Conservation (phyloP, 2,797 vertebrate genomes). For the Takifugu rubripes region DNA sequence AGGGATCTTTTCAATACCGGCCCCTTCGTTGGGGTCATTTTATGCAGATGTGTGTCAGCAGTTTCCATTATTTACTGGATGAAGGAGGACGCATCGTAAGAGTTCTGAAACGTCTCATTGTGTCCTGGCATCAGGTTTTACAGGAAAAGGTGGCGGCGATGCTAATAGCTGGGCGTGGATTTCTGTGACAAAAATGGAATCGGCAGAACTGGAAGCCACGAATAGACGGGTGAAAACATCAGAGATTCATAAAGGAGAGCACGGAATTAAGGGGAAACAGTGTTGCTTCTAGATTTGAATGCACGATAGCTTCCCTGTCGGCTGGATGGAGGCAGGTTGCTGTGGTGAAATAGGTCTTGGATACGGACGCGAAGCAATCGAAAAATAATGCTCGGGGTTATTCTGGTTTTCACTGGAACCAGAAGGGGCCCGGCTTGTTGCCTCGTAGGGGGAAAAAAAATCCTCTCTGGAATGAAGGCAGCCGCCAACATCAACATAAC, state of each 20-base stretch:
- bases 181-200: not conserved
- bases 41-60: no score
- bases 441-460: conserved; percentile 41
- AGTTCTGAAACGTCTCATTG: no score
- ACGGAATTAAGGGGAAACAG: not conserved
- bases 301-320: not conserved
- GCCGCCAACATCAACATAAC: conserved; percentile 54
- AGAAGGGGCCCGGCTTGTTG: conserved; percentile 31
- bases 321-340: conserved; percentile 16
- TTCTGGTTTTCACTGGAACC: conserved; percentile 19
- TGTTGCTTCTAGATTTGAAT: conserved; percentile 6
- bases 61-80: no score
- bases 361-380: conserved; percentile 7
- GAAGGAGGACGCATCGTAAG: no score
- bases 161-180: no score
- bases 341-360: conserved; percentile 14
- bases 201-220: not conserved
- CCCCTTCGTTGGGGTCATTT: no score
- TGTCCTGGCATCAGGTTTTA: no score
- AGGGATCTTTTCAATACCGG: no score
- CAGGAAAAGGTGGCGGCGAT: no score
- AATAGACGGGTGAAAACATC: no score
- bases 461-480: conserved; percentile 53
- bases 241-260: no score
- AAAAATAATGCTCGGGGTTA: conserved; percentile 2